A percentile compares a stretch with the other conserved stretches of the same genome.
These are phyloP conservation scores for Aphis gossypii DNA, from an alignment of 1,140 invertebrate genomes.

Conservation along the genomic window DNA sequence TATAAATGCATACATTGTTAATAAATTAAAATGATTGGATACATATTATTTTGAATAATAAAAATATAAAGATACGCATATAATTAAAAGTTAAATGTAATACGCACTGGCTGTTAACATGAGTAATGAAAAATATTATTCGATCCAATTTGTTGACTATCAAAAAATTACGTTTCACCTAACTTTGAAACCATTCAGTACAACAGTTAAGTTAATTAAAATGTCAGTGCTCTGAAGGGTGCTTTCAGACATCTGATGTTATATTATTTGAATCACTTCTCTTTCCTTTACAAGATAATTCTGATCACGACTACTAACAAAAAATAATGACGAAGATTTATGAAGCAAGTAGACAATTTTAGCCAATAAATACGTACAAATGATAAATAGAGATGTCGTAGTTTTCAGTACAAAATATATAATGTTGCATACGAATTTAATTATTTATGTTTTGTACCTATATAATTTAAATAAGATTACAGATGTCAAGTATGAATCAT, in stretches of 20 bases:
- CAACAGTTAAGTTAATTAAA: not conserved
- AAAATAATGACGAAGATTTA: slow-evolving; percentile 1
- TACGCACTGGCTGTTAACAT: not conserved
- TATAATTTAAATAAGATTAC: not conserved
- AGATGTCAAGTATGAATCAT: not conserved
- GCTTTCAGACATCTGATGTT: not conserved
- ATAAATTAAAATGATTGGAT: not conserved
- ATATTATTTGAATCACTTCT: not conserved
- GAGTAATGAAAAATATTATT: not conserved
- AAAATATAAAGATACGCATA: not conserved
- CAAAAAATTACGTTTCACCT: not conserved
- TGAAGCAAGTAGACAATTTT: not conserved
- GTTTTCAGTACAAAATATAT: not conserved
- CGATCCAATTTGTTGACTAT: not conserved
- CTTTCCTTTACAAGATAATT: not conserved
- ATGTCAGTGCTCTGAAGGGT: not conserved
- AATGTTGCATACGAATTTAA: not conserved
- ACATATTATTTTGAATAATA: not conserved
- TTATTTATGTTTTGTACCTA: not conserved
- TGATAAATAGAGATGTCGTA: not conserved
- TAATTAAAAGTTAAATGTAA: not conserved
- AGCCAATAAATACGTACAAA: not conserved
- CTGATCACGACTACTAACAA: not conserved
- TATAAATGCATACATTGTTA: not conserved
- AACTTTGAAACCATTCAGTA: not conserved